A percentile compares a stretch with the other conserved stretches of the same genome.
Evolutionary conservation across 2,797 vertebrate genomes (phyloP).

Genomic region (Vultur gryphus): DNA sequence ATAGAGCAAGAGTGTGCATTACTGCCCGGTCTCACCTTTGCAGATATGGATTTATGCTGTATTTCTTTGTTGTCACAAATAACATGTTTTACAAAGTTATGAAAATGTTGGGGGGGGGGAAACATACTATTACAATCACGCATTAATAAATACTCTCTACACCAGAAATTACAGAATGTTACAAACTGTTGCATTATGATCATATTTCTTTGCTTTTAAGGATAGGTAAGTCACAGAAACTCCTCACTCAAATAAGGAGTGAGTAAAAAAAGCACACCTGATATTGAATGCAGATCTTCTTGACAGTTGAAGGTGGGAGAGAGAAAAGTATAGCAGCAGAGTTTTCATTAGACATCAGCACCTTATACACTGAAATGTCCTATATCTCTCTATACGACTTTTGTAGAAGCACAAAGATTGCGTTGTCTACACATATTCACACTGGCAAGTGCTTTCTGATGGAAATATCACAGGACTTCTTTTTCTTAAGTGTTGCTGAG

Average conservation of each 20-base stretch:
- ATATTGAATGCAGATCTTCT: background rate
- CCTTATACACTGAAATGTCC: background rate
- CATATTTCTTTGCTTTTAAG: background rate
- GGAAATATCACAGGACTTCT: background rate
- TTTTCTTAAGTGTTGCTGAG: background rate
- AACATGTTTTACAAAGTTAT: background rate
- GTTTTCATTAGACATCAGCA: background rate
- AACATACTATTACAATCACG: background rate
- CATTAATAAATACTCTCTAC: background rate
- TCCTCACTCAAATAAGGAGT: background rate
- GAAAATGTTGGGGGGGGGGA: background rate
- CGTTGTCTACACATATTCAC: background rate
- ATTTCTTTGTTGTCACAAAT: background rate
- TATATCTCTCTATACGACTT: background rate
- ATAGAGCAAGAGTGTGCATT: background rate
- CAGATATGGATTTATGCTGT: background rate
- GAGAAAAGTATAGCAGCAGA: background rate
- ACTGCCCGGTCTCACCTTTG: background rate
- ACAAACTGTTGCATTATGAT: background rate
- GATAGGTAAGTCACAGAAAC: background rate
- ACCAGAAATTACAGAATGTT: background rate
- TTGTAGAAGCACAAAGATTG: background rate
- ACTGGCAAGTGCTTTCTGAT: background rate
- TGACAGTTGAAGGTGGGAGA: background rate
- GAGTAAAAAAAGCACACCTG: background rate